A percentile compares a stretch with the other conserved stretches of the same genome.
Conservation (phyloP, 2,797 vertebrate species). For the Ctenopoma multispine region DNA sequence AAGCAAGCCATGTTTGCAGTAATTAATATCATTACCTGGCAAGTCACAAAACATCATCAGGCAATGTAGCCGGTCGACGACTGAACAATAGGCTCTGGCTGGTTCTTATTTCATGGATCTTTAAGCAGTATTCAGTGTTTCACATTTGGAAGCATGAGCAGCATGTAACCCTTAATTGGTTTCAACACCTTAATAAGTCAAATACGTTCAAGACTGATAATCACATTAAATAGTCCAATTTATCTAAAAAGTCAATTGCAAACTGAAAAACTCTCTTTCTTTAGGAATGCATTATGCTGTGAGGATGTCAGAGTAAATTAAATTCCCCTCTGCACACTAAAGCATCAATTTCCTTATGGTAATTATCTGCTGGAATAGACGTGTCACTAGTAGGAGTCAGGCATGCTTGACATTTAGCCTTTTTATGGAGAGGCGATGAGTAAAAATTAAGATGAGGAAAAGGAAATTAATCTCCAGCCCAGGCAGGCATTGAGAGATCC, state of each 20-base stretch:
- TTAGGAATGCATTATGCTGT: slow-evolving; percentile 97
- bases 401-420: slow-evolving; percentile 99
- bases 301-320: slow-evolving; percentile 99
- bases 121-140: slow-evolving; percentile 91
- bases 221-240: slow-evolving; percentile 99
- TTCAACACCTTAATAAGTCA: slow-evolving; percentile 95
- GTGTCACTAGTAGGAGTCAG: slow-evolving; percentile 97
- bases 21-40: slow-evolving; percentile 82
- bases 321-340: slow-evolving; percentile 98
- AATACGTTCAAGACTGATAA: slow-evolving; percentile 97
- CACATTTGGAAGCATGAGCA: slow-evolving; percentile 87
- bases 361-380: slow-evolving; percentile 99
- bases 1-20: slow-evolving; percentile 60
- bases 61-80: slow-evolving; percentile 64
- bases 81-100: slow-evolving; percentile 75
- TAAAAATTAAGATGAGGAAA: slow-evolving; percentile 97
- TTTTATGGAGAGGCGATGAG: slow-evolving; percentile 96
- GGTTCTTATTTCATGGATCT: slow-evolving; percentile 93
- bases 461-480: slow-evolving; percentile 95
- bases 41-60: slow-evolving; percentile 80
- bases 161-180: slow-evolving; percentile 93
- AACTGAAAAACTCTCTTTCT: slow-evolving; percentile 96
- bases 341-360: slow-evolving; percentile 99
- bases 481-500: slow-evolving; percentile 92
- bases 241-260: slow-evolving; percentile 91